These are phyloP conservation scores for Saimiri boliviensis DNA, from an alignment of 2,113 vertebrate species.

Conservation along the genomic window DNA sequence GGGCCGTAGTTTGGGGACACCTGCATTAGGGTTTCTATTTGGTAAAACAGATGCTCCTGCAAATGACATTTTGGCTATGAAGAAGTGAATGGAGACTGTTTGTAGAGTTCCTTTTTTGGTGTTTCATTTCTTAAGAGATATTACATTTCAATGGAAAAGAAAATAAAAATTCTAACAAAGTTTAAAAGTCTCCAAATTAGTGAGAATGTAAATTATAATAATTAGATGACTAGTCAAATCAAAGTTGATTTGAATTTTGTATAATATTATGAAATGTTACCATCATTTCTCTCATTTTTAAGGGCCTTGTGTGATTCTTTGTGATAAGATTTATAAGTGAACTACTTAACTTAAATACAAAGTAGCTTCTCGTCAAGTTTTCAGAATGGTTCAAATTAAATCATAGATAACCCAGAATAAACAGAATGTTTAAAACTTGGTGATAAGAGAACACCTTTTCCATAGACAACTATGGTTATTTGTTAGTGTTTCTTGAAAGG, in stretches of 20 bases:
- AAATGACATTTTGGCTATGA: background rate
- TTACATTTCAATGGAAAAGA: background rate
- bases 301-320: background rate
- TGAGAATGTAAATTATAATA: slow-evolving; percentile 27
- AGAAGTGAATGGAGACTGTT: background rate
- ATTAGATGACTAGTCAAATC: slow-evolving; percentile 14
- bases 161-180: slow-evolving; percentile 27
- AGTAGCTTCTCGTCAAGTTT: slow-evolving; percentile 38
- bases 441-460: slow-evolving; percentile 54
- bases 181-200: slow-evolving; percentile 50
- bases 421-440: slow-evolving; percentile 66
- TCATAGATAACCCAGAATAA: slow-evolving; percentile 59
- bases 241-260: slow-evolving; percentile 36
- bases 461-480: slow-evolving; percentile 48
- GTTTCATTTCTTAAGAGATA: background rate
- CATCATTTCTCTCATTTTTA: slow-evolving; percentile 16
- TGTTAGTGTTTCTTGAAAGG: slow-evolving; percentile 62
- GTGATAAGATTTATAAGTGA: background rate
- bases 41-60: background rate
- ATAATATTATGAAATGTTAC: background rate
- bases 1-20: too few relatives aligned
- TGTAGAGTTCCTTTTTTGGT: background rate
- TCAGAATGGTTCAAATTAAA: slow-evolving; percentile 39
- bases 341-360: slow-evolving; percentile 8
- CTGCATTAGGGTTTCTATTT: background rate